phyloP scores from a whole-genome alignment of 2,888 invertebrate species.

The Synanthedon andrenaeformis region DNA sequence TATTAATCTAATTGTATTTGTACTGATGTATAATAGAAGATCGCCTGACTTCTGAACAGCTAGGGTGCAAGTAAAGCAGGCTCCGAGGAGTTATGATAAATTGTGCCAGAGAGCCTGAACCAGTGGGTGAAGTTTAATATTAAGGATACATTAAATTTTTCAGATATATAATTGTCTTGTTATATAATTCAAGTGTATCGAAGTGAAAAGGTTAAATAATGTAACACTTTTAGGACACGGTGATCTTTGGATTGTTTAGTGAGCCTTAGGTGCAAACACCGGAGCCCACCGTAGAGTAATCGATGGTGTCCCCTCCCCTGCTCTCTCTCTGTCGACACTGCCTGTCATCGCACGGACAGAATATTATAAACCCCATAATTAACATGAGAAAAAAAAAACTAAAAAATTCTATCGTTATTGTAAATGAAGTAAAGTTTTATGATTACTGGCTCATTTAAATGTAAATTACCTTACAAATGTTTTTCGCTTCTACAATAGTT shows the following conservation, averaged over 20 bases:
- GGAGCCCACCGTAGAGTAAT: conserved; percentile 38
- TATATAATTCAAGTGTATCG: conserved; percentile 70
- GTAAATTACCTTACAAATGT: conserved; percentile 52
- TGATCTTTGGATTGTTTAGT: conserved; percentile 55
- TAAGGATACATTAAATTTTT: conserved; percentile 68
- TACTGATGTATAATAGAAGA: conserved; percentile 24
- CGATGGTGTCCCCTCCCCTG: conserved; percentile 9
- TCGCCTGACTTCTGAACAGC: conserved; percentile 47
- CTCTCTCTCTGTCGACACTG: conserved; percentile 7
- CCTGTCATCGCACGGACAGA: conserved; percentile 15
- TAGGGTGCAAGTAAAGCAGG: conserved; percentile 35
- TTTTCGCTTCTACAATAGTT: conserved; percentile 57
- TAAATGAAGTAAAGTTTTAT: conserved; percentile 63
- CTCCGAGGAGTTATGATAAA: conserved; percentile 37
- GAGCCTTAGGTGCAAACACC: conserved; percentile 59
- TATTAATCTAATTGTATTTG: conserved; percentile 27
- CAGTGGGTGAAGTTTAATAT: conserved; percentile 65
- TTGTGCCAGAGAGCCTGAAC: conserved; percentile 54
- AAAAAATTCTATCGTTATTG: conserved; percentile 60
- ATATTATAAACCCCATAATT: conserved; percentile 37
- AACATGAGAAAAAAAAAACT: conserved; percentile 32
- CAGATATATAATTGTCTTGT: conserved; percentile 72
- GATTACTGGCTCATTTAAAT: conserved; percentile 61
- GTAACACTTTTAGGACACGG: conserved; percentile 46
- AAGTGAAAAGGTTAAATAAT: conserved; percentile 42